These are phyloP conservation scores for Tuberolachnus salignus DNA, from an alignment of 2,888 invertebrate species.

Conservation along the genomic window DNA sequence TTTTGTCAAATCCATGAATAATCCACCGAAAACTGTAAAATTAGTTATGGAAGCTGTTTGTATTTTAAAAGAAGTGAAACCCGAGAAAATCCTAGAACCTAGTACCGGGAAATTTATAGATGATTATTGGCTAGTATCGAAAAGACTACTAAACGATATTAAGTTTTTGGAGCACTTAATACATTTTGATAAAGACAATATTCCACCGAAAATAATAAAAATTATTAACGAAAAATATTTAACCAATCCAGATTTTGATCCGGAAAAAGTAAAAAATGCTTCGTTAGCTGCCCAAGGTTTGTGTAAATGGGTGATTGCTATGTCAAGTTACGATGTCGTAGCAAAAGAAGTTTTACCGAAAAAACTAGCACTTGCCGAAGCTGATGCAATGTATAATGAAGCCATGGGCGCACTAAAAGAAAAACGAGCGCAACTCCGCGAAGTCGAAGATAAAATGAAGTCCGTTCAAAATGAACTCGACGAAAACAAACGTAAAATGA, in stretches of 20 bases:
- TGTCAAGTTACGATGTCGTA: slow-evolving; percentile 93
- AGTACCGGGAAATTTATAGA: slow-evolving; percentile 80
- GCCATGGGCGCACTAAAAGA: slow-evolving; percentile 72
- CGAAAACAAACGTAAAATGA: slow-evolving; percentile 71
- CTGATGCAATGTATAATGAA: slow-evolving; percentile 78
- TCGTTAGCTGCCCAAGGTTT: slow-evolving; percentile 90
- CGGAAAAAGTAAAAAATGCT: slow-evolving; percentile 84
- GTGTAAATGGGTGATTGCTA: slow-evolving; percentile 94
- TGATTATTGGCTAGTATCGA: slow-evolving; percentile 92
- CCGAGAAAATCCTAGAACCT: slow-evolving; percentile 83
- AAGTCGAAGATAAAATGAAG: slow-evolving; percentile 70
- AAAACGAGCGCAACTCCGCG: slow-evolving; percentile 59
- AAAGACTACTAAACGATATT: slow-evolving; percentile 85
- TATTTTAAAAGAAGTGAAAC: slow-evolving; percentile 88
- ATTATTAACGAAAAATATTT: slow-evolving; percentile 81
- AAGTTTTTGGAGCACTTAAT: slow-evolving; percentile 88
- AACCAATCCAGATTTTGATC: slow-evolving; percentile 85
- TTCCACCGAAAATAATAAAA: slow-evolving; percentile 81
- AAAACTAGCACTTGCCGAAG: slow-evolving; percentile 84
- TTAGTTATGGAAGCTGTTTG: slow-evolving; percentile 95
- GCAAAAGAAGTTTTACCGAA: slow-evolving; percentile 93
- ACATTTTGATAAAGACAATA: slow-evolving; percentile 92
- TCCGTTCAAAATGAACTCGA: slow-evolving; percentile 75
- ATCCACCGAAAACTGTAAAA: slow-evolving; percentile 87
- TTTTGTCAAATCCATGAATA: slow-evolving; percentile 92